Percentiles rank a stretch among this genome's conserved stretches.
Evolutionary conservation across 2,888 invertebrate species (phyloP).

Genomic region (Leistus spinibarbis): DNA sequence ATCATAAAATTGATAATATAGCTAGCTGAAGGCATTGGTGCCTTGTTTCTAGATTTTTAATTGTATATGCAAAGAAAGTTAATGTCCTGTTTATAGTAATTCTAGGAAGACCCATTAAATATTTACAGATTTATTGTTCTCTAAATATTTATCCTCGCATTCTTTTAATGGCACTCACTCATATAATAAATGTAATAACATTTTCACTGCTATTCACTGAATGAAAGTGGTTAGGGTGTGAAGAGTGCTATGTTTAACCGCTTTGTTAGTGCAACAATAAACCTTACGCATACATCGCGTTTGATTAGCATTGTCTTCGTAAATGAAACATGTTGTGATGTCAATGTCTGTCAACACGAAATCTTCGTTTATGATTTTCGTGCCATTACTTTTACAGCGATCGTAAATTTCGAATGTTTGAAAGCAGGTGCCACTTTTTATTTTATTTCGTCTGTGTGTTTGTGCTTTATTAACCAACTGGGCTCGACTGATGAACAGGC

Average conservation of each 20-base stretch:
- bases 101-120: too few species aligned
- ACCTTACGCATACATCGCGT: conserved; percentile 6
- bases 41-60: too few species aligned
- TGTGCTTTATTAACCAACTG: too few species aligned
- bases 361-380: conserved; percentile 4
- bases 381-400: background rate
- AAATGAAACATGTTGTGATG: conserved; percentile 22
- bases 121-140: too few species aligned
- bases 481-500: background rate
- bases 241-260: conserved; percentile 26
- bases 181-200: background rate
- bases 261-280: conserved; percentile 27
- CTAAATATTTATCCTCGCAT: too few species aligned
- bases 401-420: conserved; percentile 20
- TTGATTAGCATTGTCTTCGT: conserved; percentile 37
- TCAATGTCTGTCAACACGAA: conserved; percentile 4
- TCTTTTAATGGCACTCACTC: conserved; percentile 10
- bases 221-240: conserved; percentile 18
- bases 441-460: background rate
- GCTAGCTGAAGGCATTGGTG: too few species aligned
- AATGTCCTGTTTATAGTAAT: too few species aligned
- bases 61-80: too few species aligned
- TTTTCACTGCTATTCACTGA: background rate
- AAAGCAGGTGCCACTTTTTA: conserved; percentile 24
- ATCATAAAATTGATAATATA: too few species aligned